Evolutionary conservation across 2,797 vertebrate species (phyloP), one percentile per base, ranked within the genome.

Genomic region (Potorous gilbertii): DNA sequence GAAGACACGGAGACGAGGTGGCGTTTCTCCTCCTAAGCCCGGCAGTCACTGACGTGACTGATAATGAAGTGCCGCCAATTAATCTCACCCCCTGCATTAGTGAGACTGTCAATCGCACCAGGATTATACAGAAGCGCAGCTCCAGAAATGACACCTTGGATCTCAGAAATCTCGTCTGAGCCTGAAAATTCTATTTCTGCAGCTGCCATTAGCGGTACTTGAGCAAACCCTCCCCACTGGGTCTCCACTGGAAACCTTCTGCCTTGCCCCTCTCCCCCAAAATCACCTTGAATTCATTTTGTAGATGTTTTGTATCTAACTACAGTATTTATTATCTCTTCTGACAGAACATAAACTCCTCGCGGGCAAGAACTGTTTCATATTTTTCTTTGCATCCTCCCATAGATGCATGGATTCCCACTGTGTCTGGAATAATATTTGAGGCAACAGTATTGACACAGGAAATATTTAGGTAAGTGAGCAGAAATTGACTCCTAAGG

Each of bases 61-160:
- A 97, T 96, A 96, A 95, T 74, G 94, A 96, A 95, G 94, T 96
- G 97, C 93, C 93, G 96, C 96, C 96, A 97, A 98, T 98, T 97
- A 97, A 97, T 96, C 96, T 90, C 56, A 57, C 97, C 40, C 90
- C 97, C 90, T 6, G 93, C 96, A 93, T 90, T 92, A 91, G 94
- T 90, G 40, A 93, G 95, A 92, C 24, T 87, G 95, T 87, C 92
- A 93, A 91, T 87, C 74, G 74, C 74, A 27, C 40, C 74, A 87
- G 74, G 74, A 9, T 94, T 62, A 12, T 13, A 96, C 96, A 55
- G 94, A 96, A 96, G 92, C 55, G 92, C 5, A 1, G 74, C 81
- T 40, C 46, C 57, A 0, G 55, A 54, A 52, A 40, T 21, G 40
- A 46, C 93, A 91, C 89, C 0, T 3, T 4, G 2, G 91, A 40